Evolutionary conservation across 2,797 vertebrate genomes (phyloP), one percentile per base, ranked within the genome.

Genomic region (Serranus cabrilla): DNA sequence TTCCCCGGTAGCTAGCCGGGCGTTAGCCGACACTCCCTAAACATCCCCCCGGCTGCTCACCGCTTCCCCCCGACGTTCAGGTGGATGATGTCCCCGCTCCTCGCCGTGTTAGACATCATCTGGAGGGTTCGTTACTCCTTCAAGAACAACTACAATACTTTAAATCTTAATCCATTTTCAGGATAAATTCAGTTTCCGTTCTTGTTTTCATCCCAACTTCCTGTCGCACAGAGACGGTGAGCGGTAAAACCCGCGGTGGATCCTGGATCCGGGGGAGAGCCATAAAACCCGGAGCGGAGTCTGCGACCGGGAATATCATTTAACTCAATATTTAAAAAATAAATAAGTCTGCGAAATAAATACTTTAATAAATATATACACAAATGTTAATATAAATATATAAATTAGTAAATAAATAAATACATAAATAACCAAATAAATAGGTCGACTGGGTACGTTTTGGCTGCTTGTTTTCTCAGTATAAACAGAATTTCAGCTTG

Each of bases 41-140:
- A 20, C 23, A 7, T 25, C n/a, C 9, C 13, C 17, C 56, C 43
- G 16, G 17, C 0, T 13, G 21, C 83, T 89, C 87, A 95, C 96
- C 96, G 93, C 80, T 96, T 95, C 25, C 96, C 96, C 6, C 96
- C 96, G 21, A 96, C 96, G 46, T 96, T 96, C 55, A 96, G 90
- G 81, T 96, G 95, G 80, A 96, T 95, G 55, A 96, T 95, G 51
- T 96, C 96, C 1, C 96, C 96, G 23, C 85, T 94, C 70, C 94
- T 81, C 39, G 83, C 65, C 61, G 89, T 1, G 72, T 46, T 71
- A 0, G 80, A 72, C 90, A 86, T 91, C 74, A 21, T 82, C 31
- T 4, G n/a, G 1, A 11, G 2, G 0, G 11, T 0, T 0, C 6
- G 3, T 2, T 11, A 0, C 46, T 25, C 52, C 27, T 11, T 1